Conservation (phyloP, 2,797 vertebrate genomes). For the Mormyrops boulengeri region DNA sequence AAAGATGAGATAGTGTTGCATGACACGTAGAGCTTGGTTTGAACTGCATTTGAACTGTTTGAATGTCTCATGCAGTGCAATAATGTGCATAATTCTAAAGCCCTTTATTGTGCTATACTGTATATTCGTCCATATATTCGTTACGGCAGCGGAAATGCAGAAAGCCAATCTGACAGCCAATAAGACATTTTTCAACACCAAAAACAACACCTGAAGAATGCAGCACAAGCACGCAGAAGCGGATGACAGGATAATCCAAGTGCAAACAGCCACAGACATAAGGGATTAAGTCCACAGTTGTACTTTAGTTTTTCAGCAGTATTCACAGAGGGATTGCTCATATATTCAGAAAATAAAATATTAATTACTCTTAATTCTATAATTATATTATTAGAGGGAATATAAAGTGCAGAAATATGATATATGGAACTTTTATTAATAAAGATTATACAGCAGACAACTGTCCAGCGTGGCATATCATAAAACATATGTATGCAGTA, state of each 20-base stretch:
- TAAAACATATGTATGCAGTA: not conserved
- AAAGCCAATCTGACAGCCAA: not conserved
- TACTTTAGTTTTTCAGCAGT: not conserved
- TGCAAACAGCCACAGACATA: not conserved
- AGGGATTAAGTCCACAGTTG: not conserved
- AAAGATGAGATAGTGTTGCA: not conserved
- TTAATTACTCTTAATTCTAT: not conserved
- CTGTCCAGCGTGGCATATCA: not conserved
- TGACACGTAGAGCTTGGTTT: not conserved
- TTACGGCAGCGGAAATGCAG: not conserved
- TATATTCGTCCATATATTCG: not conserved
- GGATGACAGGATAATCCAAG: not conserved
- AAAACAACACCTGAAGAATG: not conserved
- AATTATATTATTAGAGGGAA: not conserved
- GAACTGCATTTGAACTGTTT: not conserved
- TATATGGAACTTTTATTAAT: not conserved
- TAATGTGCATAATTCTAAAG: not conserved
- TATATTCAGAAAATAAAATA: not conserved
- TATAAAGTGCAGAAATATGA: not conserved
- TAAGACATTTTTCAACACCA: not conserved
- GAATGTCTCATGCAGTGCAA: not conserved
- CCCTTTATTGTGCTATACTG: not conserved
- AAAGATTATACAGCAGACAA: not conserved
- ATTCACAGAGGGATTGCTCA: not conserved
- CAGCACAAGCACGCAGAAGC: not conserved